Evolutionary conservation across 1,140 invertebrate genomes (phyloP).

Genomic region (Caenorhabditis remanei): DNA sequence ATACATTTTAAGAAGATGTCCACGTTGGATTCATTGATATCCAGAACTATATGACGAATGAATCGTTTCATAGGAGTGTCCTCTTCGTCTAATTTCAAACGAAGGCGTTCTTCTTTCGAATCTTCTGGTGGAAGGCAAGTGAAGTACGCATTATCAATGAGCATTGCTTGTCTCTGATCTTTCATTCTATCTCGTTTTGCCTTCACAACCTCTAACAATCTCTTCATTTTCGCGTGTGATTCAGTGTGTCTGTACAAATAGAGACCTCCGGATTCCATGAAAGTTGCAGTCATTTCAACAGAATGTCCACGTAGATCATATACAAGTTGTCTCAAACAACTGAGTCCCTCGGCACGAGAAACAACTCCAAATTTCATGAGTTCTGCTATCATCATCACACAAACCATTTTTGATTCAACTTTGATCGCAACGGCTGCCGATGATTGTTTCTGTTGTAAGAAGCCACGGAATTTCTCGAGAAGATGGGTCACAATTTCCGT

Average conservation of each 20-base stretch:
- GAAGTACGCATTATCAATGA: constrained; percentile 66
- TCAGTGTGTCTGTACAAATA: constrained; percentile 65
- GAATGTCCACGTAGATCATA: constrained; percentile 62
- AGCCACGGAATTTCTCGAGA: constrained; percentile 56
- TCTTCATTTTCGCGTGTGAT: constrained; percentile 66
- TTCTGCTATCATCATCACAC: constrained; percentile 36
- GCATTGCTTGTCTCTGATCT: constrained; percentile 62
- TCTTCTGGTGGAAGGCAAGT: constrained; percentile 64
- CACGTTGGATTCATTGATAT: constrained; percentile 30
- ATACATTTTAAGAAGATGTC: constrained; percentile 40
- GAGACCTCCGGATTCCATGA: constrained; percentile 59
- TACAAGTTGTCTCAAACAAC: constrained; percentile 64
- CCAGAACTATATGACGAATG: constrained; percentile 52
- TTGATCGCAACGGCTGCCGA: neutral
- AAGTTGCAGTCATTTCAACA: constrained; percentile 61
- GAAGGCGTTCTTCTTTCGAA: constrained; percentile 41
- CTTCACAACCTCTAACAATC: constrained; percentile 64
- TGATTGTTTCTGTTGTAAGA: constrained; percentile 2
- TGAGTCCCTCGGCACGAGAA: constrained; percentile 64
- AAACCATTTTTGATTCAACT: constrained; percentile 39
- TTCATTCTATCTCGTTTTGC: constrained; percentile 65
- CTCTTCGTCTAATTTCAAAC: constrained; percentile 47
- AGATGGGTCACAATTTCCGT: constrained; percentile 61
- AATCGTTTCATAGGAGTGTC: constrained; percentile 59
- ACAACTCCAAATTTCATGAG: constrained; percentile 65